Conservation (phyloP, 2,113 vertebrate species). For the Bubo bubo region DNA sequence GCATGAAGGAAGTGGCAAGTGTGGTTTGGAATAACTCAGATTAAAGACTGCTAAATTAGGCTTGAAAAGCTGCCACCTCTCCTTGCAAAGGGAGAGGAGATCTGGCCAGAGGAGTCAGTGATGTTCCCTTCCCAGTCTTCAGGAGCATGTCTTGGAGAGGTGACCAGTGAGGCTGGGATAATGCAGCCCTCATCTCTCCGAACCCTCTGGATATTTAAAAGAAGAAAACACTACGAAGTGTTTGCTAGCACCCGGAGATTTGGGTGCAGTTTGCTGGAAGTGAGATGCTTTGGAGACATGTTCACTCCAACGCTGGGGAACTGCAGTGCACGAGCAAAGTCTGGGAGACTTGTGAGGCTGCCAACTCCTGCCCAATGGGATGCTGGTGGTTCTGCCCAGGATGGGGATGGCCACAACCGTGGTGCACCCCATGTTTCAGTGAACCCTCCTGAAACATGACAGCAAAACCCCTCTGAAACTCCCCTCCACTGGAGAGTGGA, state of each 20-base stretch:
- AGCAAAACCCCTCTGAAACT: background rate
- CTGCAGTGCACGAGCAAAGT: fast-evolving
- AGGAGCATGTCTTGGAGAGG: background rate
- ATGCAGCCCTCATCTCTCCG: background rate
- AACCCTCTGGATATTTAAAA: background rate
- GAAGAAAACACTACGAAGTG: background rate
- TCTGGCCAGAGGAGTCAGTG: background rate
- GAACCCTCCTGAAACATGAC: background rate
- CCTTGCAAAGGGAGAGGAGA: background rate
- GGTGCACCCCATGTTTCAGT: background rate
- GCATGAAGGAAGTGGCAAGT: conserved; percentile 47
- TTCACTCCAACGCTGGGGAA: fast-evolving
- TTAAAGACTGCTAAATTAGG: conserved; percentile 68
- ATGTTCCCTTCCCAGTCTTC: background rate
- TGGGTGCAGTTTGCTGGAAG: background rate
- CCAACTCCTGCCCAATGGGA: fast-evolving
- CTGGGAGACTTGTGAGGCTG: background rate
- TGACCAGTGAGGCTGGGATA: background rate
- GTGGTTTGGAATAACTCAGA: conserved; percentile 55
- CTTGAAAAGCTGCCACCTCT: background rate
- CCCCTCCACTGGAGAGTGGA: background rate
- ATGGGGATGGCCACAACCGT: fast-evolving
- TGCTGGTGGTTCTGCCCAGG: background rate
- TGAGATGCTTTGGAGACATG: background rate
- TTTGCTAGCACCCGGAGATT: background rate